phyloP scores from a whole-genome alignment of 2,797 vertebrate genomes.

The Craterocephalus amniculus region DNA sequence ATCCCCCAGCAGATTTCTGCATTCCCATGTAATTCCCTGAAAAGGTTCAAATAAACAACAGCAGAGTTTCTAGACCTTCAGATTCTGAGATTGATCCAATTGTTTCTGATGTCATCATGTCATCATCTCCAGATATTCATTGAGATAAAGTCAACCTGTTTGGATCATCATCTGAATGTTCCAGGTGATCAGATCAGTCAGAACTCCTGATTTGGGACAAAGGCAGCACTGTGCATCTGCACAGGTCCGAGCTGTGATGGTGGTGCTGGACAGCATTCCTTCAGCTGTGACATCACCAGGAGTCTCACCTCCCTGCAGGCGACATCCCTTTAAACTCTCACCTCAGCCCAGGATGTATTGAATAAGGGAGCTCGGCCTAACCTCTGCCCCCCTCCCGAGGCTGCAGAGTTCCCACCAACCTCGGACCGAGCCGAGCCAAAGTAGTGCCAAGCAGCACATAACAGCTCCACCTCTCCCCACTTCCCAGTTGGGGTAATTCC shows the following conservation, averaged over 20 bases:
- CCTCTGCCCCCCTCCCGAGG: constrained; percentile 58
- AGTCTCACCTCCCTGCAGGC: constrained; percentile 12
- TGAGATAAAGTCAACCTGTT: too few relatives aligned
- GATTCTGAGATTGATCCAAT: too few relatives aligned
- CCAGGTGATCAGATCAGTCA: background rate
- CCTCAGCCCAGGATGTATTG: constrained; percentile 43
- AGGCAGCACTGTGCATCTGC: background rate
- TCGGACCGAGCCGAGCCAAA: constrained; percentile 1
- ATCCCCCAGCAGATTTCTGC: too few relatives aligned
- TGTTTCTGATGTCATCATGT: too few relatives aligned
- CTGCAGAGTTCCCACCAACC: constrained; percentile 53
- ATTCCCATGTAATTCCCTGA: too few relatives aligned
- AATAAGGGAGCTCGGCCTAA: constrained; percentile 46
- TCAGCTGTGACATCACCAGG: constrained; percentile 42
- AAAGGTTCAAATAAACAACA: too few relatives aligned
- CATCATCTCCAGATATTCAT: too few relatives aligned
- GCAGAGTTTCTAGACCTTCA: too few relatives aligned
- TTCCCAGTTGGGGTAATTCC: constrained; percentile 68
- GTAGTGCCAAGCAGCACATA: constrained; percentile 31
- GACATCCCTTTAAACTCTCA: constrained; percentile 38
- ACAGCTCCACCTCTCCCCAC: constrained; percentile 26
- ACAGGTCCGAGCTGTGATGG: too few relatives aligned
- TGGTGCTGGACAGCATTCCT: background rate
- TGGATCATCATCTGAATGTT: background rate
- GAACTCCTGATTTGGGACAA: background rate